Evolutionary conservation across 2,113 vertebrate genomes (phyloP), one percentile per base, ranked within the genome.

Genomic region (Cathartes aura): DNA sequence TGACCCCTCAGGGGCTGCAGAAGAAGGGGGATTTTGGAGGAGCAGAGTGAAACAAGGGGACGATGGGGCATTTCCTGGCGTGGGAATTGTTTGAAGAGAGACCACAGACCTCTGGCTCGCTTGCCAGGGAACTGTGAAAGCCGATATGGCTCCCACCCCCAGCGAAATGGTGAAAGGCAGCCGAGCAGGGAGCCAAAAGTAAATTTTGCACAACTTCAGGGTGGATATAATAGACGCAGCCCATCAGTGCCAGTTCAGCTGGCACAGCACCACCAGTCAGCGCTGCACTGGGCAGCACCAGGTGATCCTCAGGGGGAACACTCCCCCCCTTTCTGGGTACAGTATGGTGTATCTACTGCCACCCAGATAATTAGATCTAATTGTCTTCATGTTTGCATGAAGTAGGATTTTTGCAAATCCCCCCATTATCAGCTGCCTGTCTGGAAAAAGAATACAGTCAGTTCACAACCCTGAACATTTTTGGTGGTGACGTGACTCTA

Each of bases 21-120:
- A 40, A 75, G 6, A 43, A 89, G 23, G 5, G 27, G 10, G 8
- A 58, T 82, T 93, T 71, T 1, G 2, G 52, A 82, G n/a, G 38
- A 89, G 5, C 15, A 8, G 14, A 7, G 29, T 68, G 79, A 67
- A 89, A 64, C 17, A 40, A 9, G 24, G 45, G 12, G 24, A 23
- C 3, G 12, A 30, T 29, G 42, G 12, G 13, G 16, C 63, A n/a
- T 78, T 83, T 73, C 12, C 55, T 81, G 19, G 55, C 21, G 36
- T 45, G 38, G 26, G n/a, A 87, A 66, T 58, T 74, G 10, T 70
- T 76, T 87, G 45, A 64, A 52, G 38, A 58, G 24, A 88, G 73
- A 78, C 50, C 38, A 36, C 50, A 84, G 52, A 47, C 22, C 50
- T 36, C 21, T 0, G 0, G 38, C 64, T 82, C 3, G 0, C 47